Percentiles rank a stretch among this genome's conserved stretches.
Conservation (phyloP, 2,797 vertebrate genomes). For the Scolopax rusticola region DNA sequence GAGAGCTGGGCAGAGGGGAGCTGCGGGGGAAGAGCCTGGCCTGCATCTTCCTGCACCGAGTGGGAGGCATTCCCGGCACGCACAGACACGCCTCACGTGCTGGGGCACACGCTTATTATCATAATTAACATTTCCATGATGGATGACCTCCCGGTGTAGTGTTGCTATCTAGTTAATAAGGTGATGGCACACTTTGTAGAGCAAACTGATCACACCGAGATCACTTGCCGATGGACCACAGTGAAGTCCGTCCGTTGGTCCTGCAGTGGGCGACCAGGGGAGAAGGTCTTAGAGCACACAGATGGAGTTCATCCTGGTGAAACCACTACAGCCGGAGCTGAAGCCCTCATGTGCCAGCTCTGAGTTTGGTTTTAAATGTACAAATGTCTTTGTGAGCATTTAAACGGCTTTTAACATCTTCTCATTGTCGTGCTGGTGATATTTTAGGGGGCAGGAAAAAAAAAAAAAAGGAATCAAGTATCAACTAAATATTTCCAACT, state of each 20-base stretch:
- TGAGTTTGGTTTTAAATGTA: fast-evolving
- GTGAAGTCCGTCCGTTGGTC: background rate
- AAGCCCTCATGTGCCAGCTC: fast-evolving
- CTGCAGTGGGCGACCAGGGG: fast-evolving
- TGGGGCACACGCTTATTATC: background rate
- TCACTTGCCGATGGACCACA: fast-evolving
- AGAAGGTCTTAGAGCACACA: background rate
- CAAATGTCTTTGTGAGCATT: background rate
- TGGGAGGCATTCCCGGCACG: background rate
- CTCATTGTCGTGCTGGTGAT: fast-evolving
- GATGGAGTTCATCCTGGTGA: background rate
- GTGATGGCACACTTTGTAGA: fast-evolving
- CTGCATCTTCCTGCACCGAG: background rate
- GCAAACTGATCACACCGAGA: background rate
- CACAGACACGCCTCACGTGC: background rate
- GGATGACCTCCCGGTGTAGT: background rate
- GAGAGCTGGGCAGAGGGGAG: background rate
- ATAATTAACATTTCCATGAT: background rate
- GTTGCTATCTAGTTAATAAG: background rate
- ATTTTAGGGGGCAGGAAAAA: background rate
- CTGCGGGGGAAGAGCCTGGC: background rate
- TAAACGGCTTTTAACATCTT: background rate
- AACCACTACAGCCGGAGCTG: fast-evolving
- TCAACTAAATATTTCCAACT: background rate
- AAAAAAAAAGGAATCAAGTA: background rate